These are phyloP conservation scores for Timema cristinae DNA, from an alignment of 2,888 invertebrate species.

Conservation along the genomic window DNA sequence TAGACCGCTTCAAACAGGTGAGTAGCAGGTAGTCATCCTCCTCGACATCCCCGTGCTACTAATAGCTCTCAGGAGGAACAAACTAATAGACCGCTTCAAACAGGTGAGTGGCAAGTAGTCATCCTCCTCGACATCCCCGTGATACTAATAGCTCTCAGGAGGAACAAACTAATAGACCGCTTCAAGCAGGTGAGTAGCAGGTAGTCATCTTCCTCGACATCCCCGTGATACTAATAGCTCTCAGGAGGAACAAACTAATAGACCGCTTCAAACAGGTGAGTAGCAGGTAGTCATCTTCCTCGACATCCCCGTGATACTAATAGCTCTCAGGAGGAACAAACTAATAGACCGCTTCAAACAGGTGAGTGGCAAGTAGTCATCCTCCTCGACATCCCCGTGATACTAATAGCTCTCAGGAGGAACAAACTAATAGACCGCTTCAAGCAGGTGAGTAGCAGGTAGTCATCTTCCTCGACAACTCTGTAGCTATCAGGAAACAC, in stretches of 20 bases:
- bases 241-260: background rate
- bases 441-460: constrained; percentile 15
- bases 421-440: constrained; percentile 3
- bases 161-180: no score
- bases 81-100: no score
- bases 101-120: no score
- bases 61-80: no score
- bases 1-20: no score
- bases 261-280: constrained; percentile 19
- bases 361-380: constrained; percentile 17
- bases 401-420: constrained; percentile 16
- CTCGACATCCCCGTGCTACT: no score
- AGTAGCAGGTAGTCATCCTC: no score
- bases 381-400: constrained; percentile 20
- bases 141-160: no score
- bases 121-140: no score
- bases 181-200: background rate
- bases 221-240: constrained; percentile 19
- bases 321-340: no score
- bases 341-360: no score
- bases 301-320: background rate
- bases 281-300: background rate
- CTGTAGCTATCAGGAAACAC: no score
- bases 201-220: constrained; percentile 22
- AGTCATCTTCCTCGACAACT: background rate